These are phyloP conservation scores for Herpailurus yagouaroundi DNA, from an alignment of 2,113 vertebrate genomes.

Conservation along the genomic window DNA sequence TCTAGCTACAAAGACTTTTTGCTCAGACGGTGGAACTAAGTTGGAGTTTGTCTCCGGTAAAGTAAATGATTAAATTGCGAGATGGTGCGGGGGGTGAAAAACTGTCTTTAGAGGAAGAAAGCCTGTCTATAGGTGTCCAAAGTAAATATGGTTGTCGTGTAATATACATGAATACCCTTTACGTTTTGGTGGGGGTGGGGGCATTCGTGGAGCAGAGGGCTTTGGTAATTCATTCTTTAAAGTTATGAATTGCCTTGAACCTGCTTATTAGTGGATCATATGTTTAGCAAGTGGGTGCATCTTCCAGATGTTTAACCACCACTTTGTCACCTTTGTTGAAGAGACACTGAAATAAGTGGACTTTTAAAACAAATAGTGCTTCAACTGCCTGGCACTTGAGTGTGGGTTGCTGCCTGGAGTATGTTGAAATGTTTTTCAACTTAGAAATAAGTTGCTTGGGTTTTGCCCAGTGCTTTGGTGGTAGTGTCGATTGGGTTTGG, in stretches of 20 bases:
- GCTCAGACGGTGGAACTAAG: constrained; percentile 60
- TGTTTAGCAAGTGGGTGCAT: constrained; percentile 66
- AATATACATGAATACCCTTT: background rate
- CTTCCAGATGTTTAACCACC: constrained; percentile 64
- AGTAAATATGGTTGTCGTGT: background rate
- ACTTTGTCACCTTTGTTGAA: constrained; percentile 60
- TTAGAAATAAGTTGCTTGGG: constrained; percentile 49
- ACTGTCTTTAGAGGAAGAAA: background rate
- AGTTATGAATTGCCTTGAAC: constrained; percentile 60
- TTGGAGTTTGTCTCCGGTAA: constrained; percentile 79
- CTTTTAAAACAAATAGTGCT: constrained; percentile 60
- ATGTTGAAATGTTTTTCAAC: constrained; percentile 56
- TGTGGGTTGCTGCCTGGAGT: constrained; percentile 36
- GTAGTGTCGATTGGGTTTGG: constrained; percentile 30
- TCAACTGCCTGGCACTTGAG: background rate
- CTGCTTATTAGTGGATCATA: constrained; percentile 74
- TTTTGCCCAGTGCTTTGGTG: constrained; percentile 26
- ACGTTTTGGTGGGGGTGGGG: background rate
- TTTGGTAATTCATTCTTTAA: constrained; percentile 61
- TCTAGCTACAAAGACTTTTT: constrained; percentile 55
- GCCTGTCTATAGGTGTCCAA: background rate
- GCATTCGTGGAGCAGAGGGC: constrained; percentile 27
- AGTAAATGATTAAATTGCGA: constrained; percentile 59
- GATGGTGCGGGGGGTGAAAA: background rate
- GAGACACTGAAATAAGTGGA: constrained; percentile 57